Evolutionary conservation across 2,888 invertebrate species (phyloP).

Genomic region (Plagodis dolabraria): DNA sequence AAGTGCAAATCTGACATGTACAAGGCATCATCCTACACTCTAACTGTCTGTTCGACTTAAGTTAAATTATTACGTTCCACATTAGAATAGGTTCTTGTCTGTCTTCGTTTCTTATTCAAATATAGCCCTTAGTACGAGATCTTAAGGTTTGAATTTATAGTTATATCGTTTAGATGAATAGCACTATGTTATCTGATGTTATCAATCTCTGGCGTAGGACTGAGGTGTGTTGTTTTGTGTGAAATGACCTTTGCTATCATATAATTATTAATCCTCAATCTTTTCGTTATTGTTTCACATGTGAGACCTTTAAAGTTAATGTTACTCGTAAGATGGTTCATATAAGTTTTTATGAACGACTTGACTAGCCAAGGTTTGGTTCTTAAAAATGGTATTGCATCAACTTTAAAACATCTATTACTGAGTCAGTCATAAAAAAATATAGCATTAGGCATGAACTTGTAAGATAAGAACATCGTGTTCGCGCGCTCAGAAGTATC

Average conservation of each 20-base stretch:
- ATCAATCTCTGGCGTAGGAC: conserved; percentile 54
- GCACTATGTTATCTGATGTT: conserved; percentile 49
- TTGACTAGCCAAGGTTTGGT: no score
- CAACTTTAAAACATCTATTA: no score
- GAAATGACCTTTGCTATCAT: conserved; percentile 49
- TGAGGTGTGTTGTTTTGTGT: conserved; percentile 52
- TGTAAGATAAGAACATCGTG: no score
- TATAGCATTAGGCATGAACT: no score
- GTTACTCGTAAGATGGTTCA: not conserved
- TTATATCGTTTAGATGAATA: conserved; percentile 42
- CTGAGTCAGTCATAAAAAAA: no score
- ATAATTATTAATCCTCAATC: conserved; percentile 45
- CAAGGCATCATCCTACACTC: conserved; percentile 44
- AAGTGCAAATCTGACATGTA: conserved; percentile 25
- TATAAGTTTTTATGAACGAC: not conserved
- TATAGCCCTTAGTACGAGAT: conserved; percentile 10
- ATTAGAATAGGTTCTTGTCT: conserved; percentile 28
- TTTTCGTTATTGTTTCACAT: conserved; percentile 37
- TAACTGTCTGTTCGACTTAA: conserved; percentile 43
- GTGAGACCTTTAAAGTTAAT: conserved; percentile 19
- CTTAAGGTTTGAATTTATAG: conserved; percentile 16
- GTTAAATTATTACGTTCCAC: conserved; percentile 34
- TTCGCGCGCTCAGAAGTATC: no score
- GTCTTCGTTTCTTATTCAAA: conserved; percentile 15
- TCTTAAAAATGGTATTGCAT: no score